Conservation (phyloP, 23 tunicate genomes). For the Ciona savignyi region DNA sequence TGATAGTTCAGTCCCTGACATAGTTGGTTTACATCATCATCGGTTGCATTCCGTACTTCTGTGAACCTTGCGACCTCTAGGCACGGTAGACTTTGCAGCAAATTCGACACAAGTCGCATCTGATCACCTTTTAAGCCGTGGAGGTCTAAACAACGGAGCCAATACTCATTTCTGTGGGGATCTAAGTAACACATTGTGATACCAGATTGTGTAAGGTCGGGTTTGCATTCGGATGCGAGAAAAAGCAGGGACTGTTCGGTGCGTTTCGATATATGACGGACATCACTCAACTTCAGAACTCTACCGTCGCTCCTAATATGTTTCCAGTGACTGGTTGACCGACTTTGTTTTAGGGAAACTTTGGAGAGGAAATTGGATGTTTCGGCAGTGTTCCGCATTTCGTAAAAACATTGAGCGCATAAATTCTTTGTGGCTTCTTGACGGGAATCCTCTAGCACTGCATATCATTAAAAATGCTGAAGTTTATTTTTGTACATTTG, state of each 20-base stretch:
- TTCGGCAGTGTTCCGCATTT: neutral
- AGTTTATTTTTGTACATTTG: too few species aligned
- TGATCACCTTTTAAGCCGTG: slow-evolving; percentile 10
- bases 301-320: slow-evolving; percentile 21
- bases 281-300: neutral
- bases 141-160: slow-evolving; percentile 30
- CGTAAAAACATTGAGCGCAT: slow-evolving; percentile 40
- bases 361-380: neutral
- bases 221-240: slow-evolving; percentile 32
- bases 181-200: slow-evolving; percentile 16
- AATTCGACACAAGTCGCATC: slow-evolving; percentile 21
- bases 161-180: neutral
- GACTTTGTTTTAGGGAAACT: neutral
- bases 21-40: slow-evolving; percentile 12
- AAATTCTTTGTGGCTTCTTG: slow-evolving; percentile 8
- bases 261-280: slow-evolving; percentile 10
- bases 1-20: slow-evolving; percentile 24
- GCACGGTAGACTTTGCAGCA: slow-evolving; percentile 36
- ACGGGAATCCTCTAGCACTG: too few species aligned
- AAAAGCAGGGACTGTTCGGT: slow-evolving; percentile 39
- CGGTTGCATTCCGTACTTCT: slow-evolving; percentile 8
- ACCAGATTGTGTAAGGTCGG: slow-evolving; percentile 48
- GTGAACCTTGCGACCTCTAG: slow-evolving; percentile 25
- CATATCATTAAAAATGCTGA: too few species aligned
- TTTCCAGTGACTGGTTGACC: too few species aligned